Evolutionary conservation across 1,140 invertebrate species (phyloP).

Genomic region (Pollicipes pollicipes): DNA sequence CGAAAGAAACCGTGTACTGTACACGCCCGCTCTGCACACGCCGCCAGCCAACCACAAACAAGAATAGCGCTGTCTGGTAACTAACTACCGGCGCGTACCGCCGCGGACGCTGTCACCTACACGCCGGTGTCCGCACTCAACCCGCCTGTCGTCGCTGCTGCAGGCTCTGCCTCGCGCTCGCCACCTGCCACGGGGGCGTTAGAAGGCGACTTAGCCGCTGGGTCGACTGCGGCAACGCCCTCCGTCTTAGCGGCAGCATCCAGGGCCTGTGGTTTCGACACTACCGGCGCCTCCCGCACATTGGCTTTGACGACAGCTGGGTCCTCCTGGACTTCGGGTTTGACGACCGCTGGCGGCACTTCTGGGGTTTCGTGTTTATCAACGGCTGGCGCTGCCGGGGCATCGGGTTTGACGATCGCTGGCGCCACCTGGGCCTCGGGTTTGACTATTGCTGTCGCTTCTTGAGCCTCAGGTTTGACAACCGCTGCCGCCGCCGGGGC

Average conservation of each 20-base stretch:
- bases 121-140: too few relatives aligned
- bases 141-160: neutral
- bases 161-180: neutral
- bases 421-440: too few relatives aligned
- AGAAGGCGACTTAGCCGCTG: too few relatives aligned
- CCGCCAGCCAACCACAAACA: neutral
- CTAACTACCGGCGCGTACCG: neutral
- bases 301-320: neutral
- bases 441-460: too few relatives aligned
- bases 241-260: neutral
- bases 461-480: too few relatives aligned
- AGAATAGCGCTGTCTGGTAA: neutral
- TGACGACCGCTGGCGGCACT: neutral
- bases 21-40: too few relatives aligned
- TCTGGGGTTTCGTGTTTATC: neutral
- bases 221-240: neutral
- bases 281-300: neutral
- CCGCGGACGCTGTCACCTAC: neutral
- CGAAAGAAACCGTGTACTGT: too few relatives aligned
- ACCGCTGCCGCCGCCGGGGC: too few relatives aligned
- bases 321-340: neutral
- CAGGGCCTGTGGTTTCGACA: neutral
- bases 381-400: neutral
- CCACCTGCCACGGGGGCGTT: neutral
- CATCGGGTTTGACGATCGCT: too few relatives aligned